Base-by-base conservation (phyloP, 2,113 vertebrate genomes). In the Thalassoma bifasciatum region DNA sequence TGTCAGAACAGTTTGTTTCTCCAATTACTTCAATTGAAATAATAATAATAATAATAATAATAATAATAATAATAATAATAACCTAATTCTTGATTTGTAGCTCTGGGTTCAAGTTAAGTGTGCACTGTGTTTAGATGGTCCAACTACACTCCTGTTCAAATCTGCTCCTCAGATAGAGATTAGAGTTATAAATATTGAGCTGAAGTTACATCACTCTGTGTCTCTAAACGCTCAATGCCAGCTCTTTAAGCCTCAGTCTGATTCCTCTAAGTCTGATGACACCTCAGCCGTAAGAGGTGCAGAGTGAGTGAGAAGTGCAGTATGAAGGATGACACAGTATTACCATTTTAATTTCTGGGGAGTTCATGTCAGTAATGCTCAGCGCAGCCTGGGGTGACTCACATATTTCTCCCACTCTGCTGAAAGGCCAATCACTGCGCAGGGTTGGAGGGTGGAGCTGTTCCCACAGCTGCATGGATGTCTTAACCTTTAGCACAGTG, bases 261-360 rank as follows among this genome's bases (percentile, higher is more conserved):
- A 57, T 50, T 37, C 58, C 63, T 64, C 14, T 47, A 34, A 58
- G 40, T 49, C 57, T 26, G 22, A 59, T 40, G 47, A 51, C n/a
- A 2, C 58, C 62, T 42, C 12, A 0, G 62, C 58, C 23, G 57
- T 12, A 42, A 40, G 46, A 47, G 49, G 47, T 59, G 23, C n/a
- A n/a, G n/a, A n/a, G 17, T 51, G 30, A 16, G 24, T 11, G 40
- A 17, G 5, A 10, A 34, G 34, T 16, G 30, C 11, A 56, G 60
- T 67, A 51, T 66, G 56, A 66, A 63, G 65, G 54, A 46, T 50
- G 54, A 30, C 61, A 52, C 22, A 65, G 56, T 14, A 65, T 72
- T 81, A 72, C 57, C 34, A 66, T 79, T 61, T 72, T 66, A 64
- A 72, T 80, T 82, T 69, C 46, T 64, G n/a, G 9, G 21, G 72